phyloP scores from a whole-genome alignment of 2,797 vertebrate genomes.

The Crenichthys baileyi region DNA sequence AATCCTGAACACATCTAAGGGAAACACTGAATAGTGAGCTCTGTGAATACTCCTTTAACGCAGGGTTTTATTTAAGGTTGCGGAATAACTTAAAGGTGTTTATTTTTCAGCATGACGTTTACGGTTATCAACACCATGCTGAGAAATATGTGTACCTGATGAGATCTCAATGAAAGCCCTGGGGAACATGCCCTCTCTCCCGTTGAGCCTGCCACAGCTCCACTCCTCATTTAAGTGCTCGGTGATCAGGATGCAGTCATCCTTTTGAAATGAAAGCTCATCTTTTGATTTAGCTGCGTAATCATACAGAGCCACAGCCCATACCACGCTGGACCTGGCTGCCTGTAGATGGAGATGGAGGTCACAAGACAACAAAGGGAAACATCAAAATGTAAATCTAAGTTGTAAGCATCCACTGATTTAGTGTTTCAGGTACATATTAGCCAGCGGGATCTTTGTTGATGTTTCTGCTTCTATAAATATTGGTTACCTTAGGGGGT shows the following conservation, averaged over 20 bases:
- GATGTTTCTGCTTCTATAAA: not conserved
- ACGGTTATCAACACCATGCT: not conserved
- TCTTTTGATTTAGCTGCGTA: conserved; percentile 84
- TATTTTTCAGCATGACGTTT: not conserved
- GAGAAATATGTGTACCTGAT: conserved; percentile 75
- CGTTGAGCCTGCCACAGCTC: conserved; percentile 86
- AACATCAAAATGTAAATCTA: not conserved
- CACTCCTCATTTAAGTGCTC: conserved; percentile 85
- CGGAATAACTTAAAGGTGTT: not conserved
- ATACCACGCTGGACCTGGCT: conserved; percentile 66
- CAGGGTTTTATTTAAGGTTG: not conserved
- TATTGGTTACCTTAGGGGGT: conserved; percentile 70
- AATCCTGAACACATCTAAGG: not conserved
- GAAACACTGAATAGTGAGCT: not conserved
- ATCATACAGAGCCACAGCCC: conserved; percentile 90
- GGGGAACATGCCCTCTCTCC: conserved; percentile 90
- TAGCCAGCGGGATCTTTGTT: conserved; percentile 1
- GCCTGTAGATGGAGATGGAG: conserved; percentile 37
- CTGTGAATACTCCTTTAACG: not conserved
- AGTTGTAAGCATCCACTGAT: not conserved
- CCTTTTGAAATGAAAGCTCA: conserved; percentile 88
- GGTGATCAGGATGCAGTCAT: conserved; percentile 87
- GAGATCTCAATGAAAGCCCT: conserved; percentile 82
- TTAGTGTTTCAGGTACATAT: not conserved
- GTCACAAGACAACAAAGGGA: not conserved